Evolutionary conservation across 2,888 invertebrate genomes (phyloP).

Genomic region (Drosophila lutescens): DNA sequence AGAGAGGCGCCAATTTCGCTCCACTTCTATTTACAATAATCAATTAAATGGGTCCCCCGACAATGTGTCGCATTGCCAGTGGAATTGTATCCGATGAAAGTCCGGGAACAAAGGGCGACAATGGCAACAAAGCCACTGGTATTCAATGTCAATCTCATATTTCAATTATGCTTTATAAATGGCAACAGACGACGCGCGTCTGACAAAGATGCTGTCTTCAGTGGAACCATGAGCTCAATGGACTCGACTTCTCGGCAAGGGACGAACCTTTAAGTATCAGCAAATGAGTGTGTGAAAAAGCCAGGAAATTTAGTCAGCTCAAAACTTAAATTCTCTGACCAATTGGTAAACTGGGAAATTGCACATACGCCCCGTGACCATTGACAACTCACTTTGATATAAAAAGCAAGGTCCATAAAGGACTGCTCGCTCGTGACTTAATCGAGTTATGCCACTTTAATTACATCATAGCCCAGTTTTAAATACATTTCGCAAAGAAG

Average conservation of each 20-base stretch:
- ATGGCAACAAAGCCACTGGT: constrained; percentile 46
- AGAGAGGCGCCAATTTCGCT: constrained; percentile 12
- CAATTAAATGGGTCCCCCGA: constrained; percentile 63
- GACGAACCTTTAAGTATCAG: constrained; percentile 12
- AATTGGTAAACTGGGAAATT: constrained; percentile 14
- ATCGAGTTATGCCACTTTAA: constrained; percentile 68
- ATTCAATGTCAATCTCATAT: constrained; percentile 79
- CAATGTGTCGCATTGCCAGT: constrained; percentile 32
- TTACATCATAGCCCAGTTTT: constrained; percentile 48
- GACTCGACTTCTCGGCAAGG: constrained; percentile 11
- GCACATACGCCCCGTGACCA: constrained; percentile 49
- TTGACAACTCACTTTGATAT: background rate
- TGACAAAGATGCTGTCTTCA: constrained; percentile 20
- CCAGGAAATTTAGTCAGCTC: constrained; percentile 2
- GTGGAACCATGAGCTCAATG: constrained; percentile 20
- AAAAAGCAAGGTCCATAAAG: background rate
- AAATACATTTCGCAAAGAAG: background rate
- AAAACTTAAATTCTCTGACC: constrained; percentile 11
- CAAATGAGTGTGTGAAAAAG: constrained; percentile 1
- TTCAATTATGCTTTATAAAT: constrained; percentile 77
- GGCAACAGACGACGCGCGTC: constrained; percentile 66
- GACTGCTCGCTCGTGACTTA: constrained; percentile 28
- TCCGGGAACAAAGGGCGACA: constrained; percentile 36
- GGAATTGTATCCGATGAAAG: constrained; percentile 39
- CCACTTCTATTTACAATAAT: constrained; percentile 68